These are phyloP conservation scores for Mylabris sibirica DNA, from an alignment of 2,888 invertebrate genomes.

Conservation along the genomic window DNA sequence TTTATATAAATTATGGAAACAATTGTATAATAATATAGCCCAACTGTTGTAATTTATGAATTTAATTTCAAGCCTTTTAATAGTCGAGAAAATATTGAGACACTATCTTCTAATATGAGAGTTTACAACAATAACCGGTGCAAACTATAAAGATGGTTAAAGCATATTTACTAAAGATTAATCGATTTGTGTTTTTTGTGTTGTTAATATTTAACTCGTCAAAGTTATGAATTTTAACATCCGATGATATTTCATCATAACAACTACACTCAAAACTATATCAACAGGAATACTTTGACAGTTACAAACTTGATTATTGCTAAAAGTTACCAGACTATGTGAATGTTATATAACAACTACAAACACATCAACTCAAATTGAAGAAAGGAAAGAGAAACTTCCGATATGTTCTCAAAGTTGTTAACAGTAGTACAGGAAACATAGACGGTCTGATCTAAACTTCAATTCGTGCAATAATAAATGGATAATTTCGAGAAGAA, in stretches of 20 bases:
- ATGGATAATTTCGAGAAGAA: too few relatives aligned
- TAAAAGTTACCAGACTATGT: neutral
- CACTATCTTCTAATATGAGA: conserved; percentile 9
- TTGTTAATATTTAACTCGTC: neutral
- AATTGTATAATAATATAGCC: conserved; percentile 23
- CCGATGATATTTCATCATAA: too few relatives aligned
- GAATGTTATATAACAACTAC: neutral
- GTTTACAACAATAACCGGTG: neutral
- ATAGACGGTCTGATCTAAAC: too few relatives aligned
- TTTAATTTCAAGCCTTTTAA: conserved; percentile 22
- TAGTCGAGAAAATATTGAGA: conserved; percentile 25
- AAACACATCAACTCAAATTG: neutral
- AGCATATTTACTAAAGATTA: neutral
- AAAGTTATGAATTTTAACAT: too few relatives aligned
- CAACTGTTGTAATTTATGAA: conserved; percentile 29
- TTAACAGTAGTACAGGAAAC: conserved; percentile 1
- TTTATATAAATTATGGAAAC: conserved; percentile 22
- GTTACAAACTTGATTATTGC: neutral
- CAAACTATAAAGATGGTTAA: neutral
- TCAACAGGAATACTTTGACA: neutral
- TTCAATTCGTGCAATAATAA: too few relatives aligned
- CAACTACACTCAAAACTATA: neutral
- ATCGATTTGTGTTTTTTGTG: neutral
- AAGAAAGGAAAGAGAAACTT: neutral
- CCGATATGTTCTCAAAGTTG: neutral